These are phyloP conservation scores for Ictalurus furcatus DNA, from an alignment of 2,113 vertebrate genomes.

Conservation along the genomic window DNA sequence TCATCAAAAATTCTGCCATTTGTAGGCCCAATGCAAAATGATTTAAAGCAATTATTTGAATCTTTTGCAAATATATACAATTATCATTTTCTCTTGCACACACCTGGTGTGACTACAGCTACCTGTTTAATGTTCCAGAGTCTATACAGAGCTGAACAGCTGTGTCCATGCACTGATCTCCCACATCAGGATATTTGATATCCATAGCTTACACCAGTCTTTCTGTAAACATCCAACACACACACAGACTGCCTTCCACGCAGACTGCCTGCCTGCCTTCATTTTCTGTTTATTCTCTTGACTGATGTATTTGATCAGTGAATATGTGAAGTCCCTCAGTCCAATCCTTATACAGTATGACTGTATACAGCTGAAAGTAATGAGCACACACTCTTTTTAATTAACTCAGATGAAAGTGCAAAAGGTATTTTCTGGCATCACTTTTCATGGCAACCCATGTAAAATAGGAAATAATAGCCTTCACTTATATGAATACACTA, in stretches of 20 bases:
- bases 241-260: not conserved
- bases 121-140: constrained; percentile 49
- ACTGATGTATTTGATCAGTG: not conserved
- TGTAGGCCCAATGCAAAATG: constrained; percentile 9
- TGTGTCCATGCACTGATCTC: constrained; percentile 25
- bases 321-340: not conserved
- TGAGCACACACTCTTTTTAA: not conserved
- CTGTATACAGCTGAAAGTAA: not conserved
- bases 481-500: not conserved
- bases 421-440: not conserved
- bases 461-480: not conserved
- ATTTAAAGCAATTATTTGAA: not conserved
- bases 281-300: constrained; percentile 17
- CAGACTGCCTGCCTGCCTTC: not conserved
- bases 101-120: constrained; percentile 5
- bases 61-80: not conserved
- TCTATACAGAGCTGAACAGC: constrained; percentile 34
- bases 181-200: constrained; percentile 10
- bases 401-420: not conserved
- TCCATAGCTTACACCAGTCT: constrained; percentile 10
- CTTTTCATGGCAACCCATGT: not conserved
- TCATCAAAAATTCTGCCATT: not conserved
- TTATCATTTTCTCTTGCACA: not conserved
- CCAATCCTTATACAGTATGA: not conserved
- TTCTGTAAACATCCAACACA: not conserved